phyloP scores from a whole-genome alignment of 2,797 vertebrate genomes.

The Phrynocephalus vlangalii region DNA sequence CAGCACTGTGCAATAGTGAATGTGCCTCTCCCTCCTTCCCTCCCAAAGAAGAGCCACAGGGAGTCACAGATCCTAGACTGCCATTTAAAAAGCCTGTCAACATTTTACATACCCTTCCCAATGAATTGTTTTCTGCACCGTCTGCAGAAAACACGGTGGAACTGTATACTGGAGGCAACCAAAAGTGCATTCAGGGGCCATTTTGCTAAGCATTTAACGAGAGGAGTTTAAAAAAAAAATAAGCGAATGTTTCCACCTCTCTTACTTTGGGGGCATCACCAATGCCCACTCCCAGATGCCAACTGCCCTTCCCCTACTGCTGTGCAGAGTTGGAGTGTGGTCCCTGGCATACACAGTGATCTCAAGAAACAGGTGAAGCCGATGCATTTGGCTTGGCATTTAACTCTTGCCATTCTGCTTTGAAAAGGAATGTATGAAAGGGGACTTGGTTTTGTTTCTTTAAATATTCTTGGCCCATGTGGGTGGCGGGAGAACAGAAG shows the following conservation, averaged over 20 bases:
- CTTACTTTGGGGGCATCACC: background rate
- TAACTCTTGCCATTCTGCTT: background rate
- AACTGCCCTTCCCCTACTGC: slow-evolving; percentile 22
- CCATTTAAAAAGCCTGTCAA: slow-evolving; percentile 40
- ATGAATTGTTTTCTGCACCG: slow-evolving; percentile 19
- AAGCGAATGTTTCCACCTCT: background rate
- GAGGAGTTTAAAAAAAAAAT: slow-evolving; percentile 21
- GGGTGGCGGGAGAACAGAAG: no score
- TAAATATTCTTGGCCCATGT: background rate
- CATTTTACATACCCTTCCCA: slow-evolving; percentile 23
- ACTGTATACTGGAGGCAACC: slow-evolving; percentile 1
- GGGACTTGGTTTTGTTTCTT: background rate
- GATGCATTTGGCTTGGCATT: background rate
- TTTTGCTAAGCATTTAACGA: slow-evolving; percentile 20
- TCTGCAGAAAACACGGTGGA: slow-evolving; percentile 19
- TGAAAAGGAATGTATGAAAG: background rate
- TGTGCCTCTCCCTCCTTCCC: background rate
- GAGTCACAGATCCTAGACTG: slow-evolving; percentile 24
- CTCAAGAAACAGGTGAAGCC: slow-evolving; percentile 5
- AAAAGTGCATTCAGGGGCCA: slow-evolving; percentile 11
- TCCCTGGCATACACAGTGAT: background rate
- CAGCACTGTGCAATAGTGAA: background rate
- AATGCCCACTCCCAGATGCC: slow-evolving; percentile 17
- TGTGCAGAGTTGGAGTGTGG: background rate
- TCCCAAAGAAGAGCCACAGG: background rate